Evolutionary conservation across 37 sponge, comb jelly and placozoan species (phyloP).

Genomic region (Amphimedon queenslandica): DNA sequence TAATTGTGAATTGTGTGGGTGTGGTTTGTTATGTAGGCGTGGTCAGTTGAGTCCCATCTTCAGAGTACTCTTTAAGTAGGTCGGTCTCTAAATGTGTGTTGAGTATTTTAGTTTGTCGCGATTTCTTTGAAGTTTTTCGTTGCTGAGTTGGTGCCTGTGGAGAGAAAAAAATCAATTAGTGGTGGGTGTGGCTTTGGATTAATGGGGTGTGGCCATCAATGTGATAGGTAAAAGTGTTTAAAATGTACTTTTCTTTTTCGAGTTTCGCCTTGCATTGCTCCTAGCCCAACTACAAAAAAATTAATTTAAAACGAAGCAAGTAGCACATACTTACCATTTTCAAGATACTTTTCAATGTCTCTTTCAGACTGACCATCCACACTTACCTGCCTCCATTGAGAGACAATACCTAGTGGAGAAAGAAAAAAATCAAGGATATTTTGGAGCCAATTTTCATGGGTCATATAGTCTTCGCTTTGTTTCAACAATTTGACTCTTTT

Average conservation of each 20-base stretch:
- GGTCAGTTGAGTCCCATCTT: conserved; percentile 5
- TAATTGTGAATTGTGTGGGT: no score
- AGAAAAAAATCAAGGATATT: no score
- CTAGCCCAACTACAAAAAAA: conserved; percentile 33
- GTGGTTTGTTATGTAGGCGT: no score
- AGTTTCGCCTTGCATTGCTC: conserved; percentile 58
- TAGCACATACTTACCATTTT: conserved; percentile 24
- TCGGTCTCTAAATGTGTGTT: conserved; percentile 62
- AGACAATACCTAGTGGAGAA: not conserved
- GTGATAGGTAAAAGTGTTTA: no score
- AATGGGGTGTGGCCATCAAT: not conserved
- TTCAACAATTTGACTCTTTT: no score
- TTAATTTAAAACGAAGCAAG: not conserved
- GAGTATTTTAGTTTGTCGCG: conserved; percentile 30
- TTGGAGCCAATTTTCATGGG: no score
- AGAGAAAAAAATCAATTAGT: not conserved
- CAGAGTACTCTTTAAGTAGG: conserved; percentile 71
- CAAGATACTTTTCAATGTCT: conserved; percentile 62
- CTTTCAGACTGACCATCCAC: conserved; percentile 64
- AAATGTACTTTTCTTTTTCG: conserved; percentile 18
- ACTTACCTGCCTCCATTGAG: conserved; percentile 53
- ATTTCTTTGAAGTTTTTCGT: conserved; percentile 32
- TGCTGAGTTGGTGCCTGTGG: conserved; percentile 23
- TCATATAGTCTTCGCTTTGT: no score
- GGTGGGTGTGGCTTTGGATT: not conserved